Conservation (phyloP, 1,140 invertebrate genomes). For the Artemia franciscana region DNA sequence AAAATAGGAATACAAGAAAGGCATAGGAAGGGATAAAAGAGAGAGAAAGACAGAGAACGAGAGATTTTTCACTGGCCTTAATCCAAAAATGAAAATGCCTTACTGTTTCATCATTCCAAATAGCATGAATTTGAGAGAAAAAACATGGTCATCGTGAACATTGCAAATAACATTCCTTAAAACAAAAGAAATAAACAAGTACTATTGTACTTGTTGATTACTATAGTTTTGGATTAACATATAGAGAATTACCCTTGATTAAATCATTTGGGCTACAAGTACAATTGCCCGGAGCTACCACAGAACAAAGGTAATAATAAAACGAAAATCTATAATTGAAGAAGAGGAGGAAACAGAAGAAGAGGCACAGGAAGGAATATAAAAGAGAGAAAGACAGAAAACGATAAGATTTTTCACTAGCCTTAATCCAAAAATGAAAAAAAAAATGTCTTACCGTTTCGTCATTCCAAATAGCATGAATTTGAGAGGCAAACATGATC, state of each 20-base stretch:
- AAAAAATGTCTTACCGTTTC: constrained; percentile 53
- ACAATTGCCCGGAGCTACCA: not conserved
- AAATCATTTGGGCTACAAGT: not conserved
- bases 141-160: too few species aligned
- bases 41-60: not conserved
- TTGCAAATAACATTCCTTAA: constrained; percentile 86
- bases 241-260: too few species aligned
- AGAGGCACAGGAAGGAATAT: not conserved
- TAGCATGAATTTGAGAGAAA: too few species aligned
- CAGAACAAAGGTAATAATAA: not conserved
- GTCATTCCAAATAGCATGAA: constrained; percentile 97
- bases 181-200: constrained; percentile 83
- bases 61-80: not conserved
- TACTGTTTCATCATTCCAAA: too few species aligned
- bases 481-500: constrained; percentile 88
- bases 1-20: not conserved
- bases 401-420: not conserved
- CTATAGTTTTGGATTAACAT: too few species aligned
- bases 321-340: not conserved
- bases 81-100: too few species aligned
- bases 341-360: not conserved
- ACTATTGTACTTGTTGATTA: too few species aligned
- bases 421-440: not conserved
- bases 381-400: not conserved
- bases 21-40: not conserved